Conservation (phyloP, 2,888 invertebrate genomes). For the Biston betularia region DNA sequence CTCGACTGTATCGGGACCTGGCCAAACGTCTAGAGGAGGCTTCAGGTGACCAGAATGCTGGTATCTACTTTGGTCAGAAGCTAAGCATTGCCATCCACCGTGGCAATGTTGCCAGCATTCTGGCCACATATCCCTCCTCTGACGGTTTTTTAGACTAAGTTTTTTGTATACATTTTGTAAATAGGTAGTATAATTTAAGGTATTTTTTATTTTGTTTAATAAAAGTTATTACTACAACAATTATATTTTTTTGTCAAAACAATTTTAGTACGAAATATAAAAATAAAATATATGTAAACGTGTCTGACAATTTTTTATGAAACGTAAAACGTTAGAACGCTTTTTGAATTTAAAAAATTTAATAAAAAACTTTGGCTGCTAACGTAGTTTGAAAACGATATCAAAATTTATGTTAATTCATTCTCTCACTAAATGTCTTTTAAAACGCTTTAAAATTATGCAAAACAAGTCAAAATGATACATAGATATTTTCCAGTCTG, state of each 20-base stretch:
- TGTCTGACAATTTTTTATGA: background rate
- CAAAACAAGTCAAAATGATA: background rate
- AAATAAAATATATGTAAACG: background rate
- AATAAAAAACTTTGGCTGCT: slow-evolving; percentile 30
- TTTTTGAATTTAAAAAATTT: slow-evolving; percentile 1
- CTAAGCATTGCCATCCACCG: no score
- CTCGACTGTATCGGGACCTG: no score
- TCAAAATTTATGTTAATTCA: slow-evolving; percentile 4
- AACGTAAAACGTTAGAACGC: background rate
- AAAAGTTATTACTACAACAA: no score
- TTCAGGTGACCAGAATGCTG: no score
- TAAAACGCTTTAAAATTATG: background rate
- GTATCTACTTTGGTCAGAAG: no score
- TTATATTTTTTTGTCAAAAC: background rate
- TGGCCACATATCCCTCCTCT: no score
- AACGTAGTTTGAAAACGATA: slow-evolving; percentile 30
- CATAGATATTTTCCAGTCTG: background rate
- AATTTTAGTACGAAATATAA: background rate
- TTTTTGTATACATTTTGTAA: no score
- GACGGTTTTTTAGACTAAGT: no score
- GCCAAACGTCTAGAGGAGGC: no score
- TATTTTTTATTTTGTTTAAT: no score
- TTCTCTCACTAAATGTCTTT: background rate
- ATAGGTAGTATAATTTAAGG: no score
- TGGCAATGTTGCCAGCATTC: no score